Conservation (phyloP, 1,140 invertebrate species). For the Armadillidium nasatum region DNA sequence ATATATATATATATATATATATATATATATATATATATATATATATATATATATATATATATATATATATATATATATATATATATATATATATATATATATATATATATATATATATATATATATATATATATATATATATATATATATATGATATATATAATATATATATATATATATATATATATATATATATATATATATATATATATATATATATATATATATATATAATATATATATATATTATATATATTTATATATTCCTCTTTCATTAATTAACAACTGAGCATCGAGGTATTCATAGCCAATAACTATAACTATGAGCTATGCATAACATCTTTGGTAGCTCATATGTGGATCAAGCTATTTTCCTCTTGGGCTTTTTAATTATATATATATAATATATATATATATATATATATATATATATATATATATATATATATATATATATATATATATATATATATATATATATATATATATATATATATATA, state of each 20-base stretch:
- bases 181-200: neutral
- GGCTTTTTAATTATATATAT: too few relatives aligned
- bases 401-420: neutral
- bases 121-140: neutral
- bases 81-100: constrained; percentile 22
- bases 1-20: constrained; percentile 14
- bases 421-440: constrained; percentile 17
- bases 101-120: constrained; percentile 22
- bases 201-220: too few relatives aligned
- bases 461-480: constrained; percentile 19
- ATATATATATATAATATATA: neutral
- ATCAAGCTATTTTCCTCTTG: too few relatives aligned
- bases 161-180: neutral
- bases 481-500: constrained; percentile 3
- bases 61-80: too few relatives aligned
- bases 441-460: constrained; percentile 22
- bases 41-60: neutral
- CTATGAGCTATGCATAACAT: too few relatives aligned
- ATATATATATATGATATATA: too few relatives aligned
- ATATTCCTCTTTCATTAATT: too few relatives aligned
- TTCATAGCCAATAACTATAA: too few relatives aligned
- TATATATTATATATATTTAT: neutral
- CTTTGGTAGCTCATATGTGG: too few relatives aligned
- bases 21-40: constrained; percentile 3
- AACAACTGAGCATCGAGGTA: too few relatives aligned